Percentiles rank a stretch among this genome's conserved stretches.
These are phyloP conservation scores for Gopherus flavomarginatus DNA, from an alignment of 2,113 vertebrate genomes.

Conservation along the genomic window DNA sequence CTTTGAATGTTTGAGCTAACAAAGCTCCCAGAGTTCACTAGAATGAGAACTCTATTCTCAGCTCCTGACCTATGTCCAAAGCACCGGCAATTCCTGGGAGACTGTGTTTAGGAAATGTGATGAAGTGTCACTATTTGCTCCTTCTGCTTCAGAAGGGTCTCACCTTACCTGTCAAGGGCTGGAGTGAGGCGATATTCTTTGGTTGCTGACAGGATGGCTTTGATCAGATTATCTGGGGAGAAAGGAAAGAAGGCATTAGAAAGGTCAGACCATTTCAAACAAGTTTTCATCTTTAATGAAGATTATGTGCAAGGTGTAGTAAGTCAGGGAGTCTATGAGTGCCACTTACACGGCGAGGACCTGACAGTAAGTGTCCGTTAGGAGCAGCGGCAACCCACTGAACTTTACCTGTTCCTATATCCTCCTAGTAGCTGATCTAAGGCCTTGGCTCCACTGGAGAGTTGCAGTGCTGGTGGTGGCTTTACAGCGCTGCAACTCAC, in stretches of 20 bases:
- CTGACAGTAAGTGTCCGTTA: background rate
- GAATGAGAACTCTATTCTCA: background rate
- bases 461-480: too few relatives aligned
- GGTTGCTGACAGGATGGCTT: conserved; percentile 90
- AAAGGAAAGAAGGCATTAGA: conserved; percentile 63
- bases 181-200: conserved; percentile 91
- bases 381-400: background rate
- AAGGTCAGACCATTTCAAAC: background rate
- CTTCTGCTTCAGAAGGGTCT: background rate
- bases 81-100: background rate
- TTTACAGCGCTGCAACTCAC: too few relatives aligned
- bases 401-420: background rate
- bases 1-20: background rate
- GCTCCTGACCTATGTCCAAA: background rate
- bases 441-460: too few relatives aligned
- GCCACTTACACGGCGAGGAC: background rate
- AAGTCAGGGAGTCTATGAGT: background rate
- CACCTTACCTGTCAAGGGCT: conserved; percentile 90
- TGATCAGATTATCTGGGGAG: conserved; percentile 91
- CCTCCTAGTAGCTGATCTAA: background rate
- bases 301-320: background rate
- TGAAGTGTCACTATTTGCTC: background rate
- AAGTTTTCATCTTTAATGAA: background rate
- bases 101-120: background rate
- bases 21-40: conserved; percentile 9